Evolutionary conservation across 2,797 vertebrate genomes (phyloP).

Genomic region (Esox masquinongy): DNA sequence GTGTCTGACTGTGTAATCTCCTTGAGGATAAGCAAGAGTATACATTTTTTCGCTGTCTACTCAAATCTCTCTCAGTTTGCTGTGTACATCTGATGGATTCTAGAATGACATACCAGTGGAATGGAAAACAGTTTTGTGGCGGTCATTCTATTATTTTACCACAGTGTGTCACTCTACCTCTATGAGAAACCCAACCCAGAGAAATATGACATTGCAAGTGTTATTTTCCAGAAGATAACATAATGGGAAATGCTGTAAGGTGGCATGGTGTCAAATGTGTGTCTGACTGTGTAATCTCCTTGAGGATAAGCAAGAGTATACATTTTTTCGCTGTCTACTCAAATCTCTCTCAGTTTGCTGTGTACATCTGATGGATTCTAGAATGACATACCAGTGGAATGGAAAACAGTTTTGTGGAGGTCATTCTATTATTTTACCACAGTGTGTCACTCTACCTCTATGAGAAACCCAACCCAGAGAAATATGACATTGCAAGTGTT

Average conservation of each 20-base stretch:
- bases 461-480: slow-evolving; percentile 32
- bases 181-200: slow-evolving; percentile 38
- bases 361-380: neutral
- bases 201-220: slow-evolving; percentile 19
- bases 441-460: slow-evolving; percentile 65
- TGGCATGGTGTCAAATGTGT: slow-evolving; percentile 13
- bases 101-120: neutral
- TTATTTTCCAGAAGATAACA: slow-evolving; percentile 23
- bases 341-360: neutral
- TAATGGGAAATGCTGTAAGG: slow-evolving; percentile 34
- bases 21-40: too few relatives aligned
- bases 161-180: slow-evolving; percentile 66
- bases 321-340: too few relatives aligned
- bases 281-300: neutral
- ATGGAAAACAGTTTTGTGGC: neutral
- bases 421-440: slow-evolving; percentile 44
- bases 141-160: slow-evolving; percentile 38
- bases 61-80: neutral
- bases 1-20: neutral
- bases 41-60: too few relatives aligned
- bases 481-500: slow-evolving; percentile 23
- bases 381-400: neutral
- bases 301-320: neutral
- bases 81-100: neutral
- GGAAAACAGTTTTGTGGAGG: neutral